These are phyloP conservation scores for Neria commutata DNA, from an alignment of 2,888 invertebrate species.

Conservation along the genomic window DNA sequence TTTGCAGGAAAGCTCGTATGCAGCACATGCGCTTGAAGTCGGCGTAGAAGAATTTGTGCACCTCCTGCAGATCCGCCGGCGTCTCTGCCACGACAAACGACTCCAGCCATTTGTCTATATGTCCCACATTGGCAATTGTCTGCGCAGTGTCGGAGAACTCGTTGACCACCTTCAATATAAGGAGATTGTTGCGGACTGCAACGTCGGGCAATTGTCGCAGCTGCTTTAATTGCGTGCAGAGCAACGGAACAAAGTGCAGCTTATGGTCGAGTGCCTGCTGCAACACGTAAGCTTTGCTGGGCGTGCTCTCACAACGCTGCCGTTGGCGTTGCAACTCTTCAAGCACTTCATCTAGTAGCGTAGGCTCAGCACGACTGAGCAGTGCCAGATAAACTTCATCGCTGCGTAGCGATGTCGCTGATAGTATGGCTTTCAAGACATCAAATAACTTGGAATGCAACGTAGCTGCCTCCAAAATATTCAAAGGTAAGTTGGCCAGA, in stretches of 20 bases:
- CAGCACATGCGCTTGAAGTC: conserved; percentile 50
- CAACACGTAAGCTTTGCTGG: conserved; percentile 44
- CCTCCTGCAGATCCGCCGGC: conserved; percentile 40
- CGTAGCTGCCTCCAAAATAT: conserved; percentile 34
- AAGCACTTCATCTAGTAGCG: conserved; percentile 38
- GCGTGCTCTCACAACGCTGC: conserved; percentile 33
- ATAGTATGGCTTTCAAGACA: conserved; percentile 31
- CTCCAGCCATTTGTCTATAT: conserved; percentile 41
- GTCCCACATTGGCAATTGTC: conserved; percentile 43
- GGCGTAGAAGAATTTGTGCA: conserved; percentile 52
- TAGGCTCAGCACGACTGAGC: conserved; percentile 39
- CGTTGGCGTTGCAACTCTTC: conserved; percentile 28
- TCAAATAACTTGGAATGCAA: conserved; percentile 35
- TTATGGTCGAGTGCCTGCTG: conserved; percentile 41
- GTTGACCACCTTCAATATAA: conserved; percentile 52
- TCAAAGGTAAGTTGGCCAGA: conserved; percentile 44
- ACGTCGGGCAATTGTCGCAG: conserved; percentile 40
- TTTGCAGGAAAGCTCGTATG: conserved; percentile 44
- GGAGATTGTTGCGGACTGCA: conserved; percentile 46
- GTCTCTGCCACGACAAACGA: conserved; percentile 37
- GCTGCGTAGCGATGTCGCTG: conserved; percentile 18
- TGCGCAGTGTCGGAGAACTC: conserved; percentile 46
- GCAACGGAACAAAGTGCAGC: conserved; percentile 47
- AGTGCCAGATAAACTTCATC: conserved; percentile 42
- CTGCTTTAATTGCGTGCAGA: conserved; percentile 41